A percentile compares a stretch with the other conserved stretches of the same genome.
Evolutionary conservation across 2,113 vertebrate genomes (phyloP).

Genomic region (Corythornis madagascariensis): DNA sequence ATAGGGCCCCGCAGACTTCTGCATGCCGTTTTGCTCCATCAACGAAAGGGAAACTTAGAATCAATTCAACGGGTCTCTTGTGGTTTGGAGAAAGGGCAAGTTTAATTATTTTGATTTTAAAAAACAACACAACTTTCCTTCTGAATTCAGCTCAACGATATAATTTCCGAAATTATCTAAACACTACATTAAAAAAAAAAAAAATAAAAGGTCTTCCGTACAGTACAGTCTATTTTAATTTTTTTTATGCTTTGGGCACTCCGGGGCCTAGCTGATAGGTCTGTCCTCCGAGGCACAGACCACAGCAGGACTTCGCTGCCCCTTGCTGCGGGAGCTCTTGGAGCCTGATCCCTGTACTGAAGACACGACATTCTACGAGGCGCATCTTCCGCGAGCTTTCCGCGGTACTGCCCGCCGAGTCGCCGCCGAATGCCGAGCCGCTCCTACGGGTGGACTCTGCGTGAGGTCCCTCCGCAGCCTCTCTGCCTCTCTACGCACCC

Average conservation of each 20-base stretch:
- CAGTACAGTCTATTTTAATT: too few species aligned
- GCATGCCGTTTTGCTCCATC: background rate
- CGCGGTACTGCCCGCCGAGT: background rate
- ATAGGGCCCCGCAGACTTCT: background rate
- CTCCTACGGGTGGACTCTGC: background rate
- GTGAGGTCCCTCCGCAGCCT: background rate
- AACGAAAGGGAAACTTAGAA: background rate
- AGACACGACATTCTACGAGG: accelerated
- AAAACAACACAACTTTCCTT: background rate
- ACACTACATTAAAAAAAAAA: background rate
- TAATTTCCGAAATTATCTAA: background rate
- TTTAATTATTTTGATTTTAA: slow-evolving; percentile 11
- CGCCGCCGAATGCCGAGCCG: background rate
- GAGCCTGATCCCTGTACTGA: background rate
- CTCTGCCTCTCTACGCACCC: background rate
- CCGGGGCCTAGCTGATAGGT: background rate
- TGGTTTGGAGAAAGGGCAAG: background rate
- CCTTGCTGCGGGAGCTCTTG: background rate
- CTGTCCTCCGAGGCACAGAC: background rate
- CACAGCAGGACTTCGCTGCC: background rate
- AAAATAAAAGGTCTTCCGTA: accelerated
- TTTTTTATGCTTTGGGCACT: background rate
- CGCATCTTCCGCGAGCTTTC: background rate
- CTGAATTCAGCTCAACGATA: background rate
- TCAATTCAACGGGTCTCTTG: slow-evolving; percentile 22